Percentiles rank a stretch among this genome's conserved stretches.
Conservation (phyloP, 2,888 invertebrate species). For the Euclidia mi region DNA sequence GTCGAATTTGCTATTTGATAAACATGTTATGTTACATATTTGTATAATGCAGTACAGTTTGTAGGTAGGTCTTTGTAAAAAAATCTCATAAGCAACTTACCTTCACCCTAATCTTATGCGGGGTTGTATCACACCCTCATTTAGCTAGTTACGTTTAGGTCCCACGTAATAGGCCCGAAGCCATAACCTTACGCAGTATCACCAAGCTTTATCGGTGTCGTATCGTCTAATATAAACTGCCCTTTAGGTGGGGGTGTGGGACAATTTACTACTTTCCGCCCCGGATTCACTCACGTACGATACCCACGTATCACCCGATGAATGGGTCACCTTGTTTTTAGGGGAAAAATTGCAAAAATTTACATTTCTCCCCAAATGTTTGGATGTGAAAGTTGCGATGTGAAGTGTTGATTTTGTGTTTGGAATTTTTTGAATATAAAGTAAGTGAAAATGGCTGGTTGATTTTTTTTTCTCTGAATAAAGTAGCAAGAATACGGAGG, state of each 20-base stretch:
- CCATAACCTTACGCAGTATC: neutral
- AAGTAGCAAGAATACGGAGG: no score
- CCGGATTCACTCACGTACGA: slow-evolving; percentile 45
- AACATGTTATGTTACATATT: no score
- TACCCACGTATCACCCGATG: slow-evolving; percentile 42
- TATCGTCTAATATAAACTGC: slow-evolving; percentile 7
- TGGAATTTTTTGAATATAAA: slow-evolving; percentile 31
- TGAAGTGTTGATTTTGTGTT: slow-evolving; percentile 38
- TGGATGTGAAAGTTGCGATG: slow-evolving; percentile 41
- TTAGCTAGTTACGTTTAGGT: no score
- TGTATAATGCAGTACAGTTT: no score
- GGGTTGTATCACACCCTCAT: no score
- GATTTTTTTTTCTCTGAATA: neutral
- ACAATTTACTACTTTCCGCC: slow-evolving; percentile 50
- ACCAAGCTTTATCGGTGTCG: slow-evolving; percentile 1
- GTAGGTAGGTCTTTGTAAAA: no score
- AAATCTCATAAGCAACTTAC: no score
- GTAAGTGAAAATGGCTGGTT: slow-evolving; percentile 7
- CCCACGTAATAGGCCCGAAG: no score
- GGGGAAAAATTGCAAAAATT: slow-evolving; percentile 30
- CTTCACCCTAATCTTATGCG: no score
- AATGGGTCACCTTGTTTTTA: slow-evolving; percentile 40
- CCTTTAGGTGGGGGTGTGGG: slow-evolving; percentile 3
- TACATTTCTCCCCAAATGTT: slow-evolving; percentile 46
- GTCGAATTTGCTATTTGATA: no score